Evolutionary conservation across 2,888 invertebrate genomes (phyloP).

Genomic region (Aleiodes leptofemur): DNA sequence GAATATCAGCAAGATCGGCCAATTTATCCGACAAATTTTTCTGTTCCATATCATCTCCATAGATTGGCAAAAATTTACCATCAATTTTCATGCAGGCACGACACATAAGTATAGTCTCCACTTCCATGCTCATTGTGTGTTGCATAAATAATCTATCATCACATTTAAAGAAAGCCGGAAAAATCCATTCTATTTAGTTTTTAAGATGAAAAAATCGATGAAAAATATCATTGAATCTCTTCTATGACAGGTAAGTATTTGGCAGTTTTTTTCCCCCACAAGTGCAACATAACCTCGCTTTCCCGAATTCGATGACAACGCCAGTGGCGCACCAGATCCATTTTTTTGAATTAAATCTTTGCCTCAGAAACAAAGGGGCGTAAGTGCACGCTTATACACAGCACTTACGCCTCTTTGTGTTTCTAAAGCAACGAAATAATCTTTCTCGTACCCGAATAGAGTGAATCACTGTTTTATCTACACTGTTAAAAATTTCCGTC

Average conservation of each 20-base stretch:
- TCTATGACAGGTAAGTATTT: no score
- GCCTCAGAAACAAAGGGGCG: no score
- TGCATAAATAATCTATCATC: constrained; percentile 35
- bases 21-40: constrained; percentile 69
- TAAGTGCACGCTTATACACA: no score
- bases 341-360: background rate
- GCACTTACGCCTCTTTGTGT: no score
- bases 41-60: constrained; percentile 63
- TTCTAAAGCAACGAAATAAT: no score
- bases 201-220: no score
- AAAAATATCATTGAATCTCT: no score
- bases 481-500: no score
- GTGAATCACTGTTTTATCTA: constrained; percentile 17
- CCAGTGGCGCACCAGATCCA: background rate
- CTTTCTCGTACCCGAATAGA: background rate
- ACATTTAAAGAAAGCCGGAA: no score
- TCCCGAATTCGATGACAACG: no score
- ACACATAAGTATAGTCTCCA: constrained; percentile 66
- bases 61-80: constrained; percentile 68
- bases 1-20: constrained; percentile 66
- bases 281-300: background rate
- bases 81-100: constrained; percentile 72
- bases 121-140: constrained; percentile 61
- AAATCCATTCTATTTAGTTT: no score
- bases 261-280: no score